Evolutionary conservation across 1,140 invertebrate species (phyloP).

Genomic region (Magallana gigas): DNA sequence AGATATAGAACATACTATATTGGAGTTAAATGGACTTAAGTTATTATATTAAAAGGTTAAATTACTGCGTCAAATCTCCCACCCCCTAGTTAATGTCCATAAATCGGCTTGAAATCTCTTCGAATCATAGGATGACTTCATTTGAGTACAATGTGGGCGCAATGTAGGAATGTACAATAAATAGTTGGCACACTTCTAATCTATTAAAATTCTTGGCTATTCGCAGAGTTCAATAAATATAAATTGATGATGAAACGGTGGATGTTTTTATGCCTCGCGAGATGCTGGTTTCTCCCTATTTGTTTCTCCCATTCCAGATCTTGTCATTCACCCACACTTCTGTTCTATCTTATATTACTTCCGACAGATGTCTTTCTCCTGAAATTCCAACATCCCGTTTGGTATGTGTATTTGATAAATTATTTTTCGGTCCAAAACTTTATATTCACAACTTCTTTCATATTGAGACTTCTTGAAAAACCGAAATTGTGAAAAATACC

Average conservation of each 20-base stretch:
- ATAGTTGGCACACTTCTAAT: conserved; percentile 20
- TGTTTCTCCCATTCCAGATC: background rate
- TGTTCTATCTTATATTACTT: background rate
- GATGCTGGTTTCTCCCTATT: background rate
- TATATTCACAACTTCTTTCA: background rate
- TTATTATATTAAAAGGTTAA: no score
- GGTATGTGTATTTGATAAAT: conserved; percentile 6
- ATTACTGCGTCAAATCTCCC: no score
- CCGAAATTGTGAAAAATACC: background rate
- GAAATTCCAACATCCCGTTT: background rate
- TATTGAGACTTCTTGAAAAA: background rate
- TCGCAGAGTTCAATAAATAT: conserved; percentile 17
- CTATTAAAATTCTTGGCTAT: conserved; percentile 38
- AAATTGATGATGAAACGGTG: conserved; percentile 13
- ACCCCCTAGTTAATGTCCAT: no score
- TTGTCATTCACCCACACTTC: background rate
- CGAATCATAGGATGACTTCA: background rate
- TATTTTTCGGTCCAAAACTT: background rate
- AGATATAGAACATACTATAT: no score
- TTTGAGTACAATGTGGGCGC: background rate
- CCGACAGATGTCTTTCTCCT: background rate
- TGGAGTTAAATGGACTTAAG: no score
- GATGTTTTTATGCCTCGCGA: background rate
- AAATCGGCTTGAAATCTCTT: no score
- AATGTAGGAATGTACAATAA: background rate